Conservation (phyloP, 92 coral and sea anemone genomes). For the Paragorgia papillata region DNA sequence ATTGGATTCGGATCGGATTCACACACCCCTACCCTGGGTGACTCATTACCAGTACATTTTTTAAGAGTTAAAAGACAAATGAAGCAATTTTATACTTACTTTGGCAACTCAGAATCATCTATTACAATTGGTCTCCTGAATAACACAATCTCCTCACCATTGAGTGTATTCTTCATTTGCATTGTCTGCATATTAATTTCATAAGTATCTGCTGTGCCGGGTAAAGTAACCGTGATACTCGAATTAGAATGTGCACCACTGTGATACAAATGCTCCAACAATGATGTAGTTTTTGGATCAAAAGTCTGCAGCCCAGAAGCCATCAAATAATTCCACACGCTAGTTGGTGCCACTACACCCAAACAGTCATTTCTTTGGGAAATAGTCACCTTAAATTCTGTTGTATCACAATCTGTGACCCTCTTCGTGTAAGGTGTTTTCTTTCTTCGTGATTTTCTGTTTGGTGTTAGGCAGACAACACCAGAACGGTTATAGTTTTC, state of each 20-base stretch:
- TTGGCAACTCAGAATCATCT: neutral
- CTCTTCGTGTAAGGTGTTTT: neutral
- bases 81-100: neutral
- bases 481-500: neutral
- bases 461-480: neutral
- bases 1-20: no score
- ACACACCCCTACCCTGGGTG: no score
- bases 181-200: neutral
- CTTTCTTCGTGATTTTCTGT: neutral
- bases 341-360: constrained; percentile 30
- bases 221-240: constrained; percentile 1
- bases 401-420: neutral
- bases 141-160: neutral
- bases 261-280: constrained; percentile 3
- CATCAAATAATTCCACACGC: constrained; percentile 10
- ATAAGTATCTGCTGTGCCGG: neutral
- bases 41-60: no score
- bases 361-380: neutral
- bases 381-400: neutral
- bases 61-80: no score
- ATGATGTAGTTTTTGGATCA: constrained; percentile 4
- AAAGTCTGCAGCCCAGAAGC: neutral
- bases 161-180: neutral
- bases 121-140: neutral
- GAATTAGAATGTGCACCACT: neutral